A percentile compares a stretch with the other conserved stretches of the same genome.
These are phyloP conservation scores for Gadus macrocephalus DNA, from an alignment of 2,113 vertebrate species.

Conservation along the genomic window DNA sequence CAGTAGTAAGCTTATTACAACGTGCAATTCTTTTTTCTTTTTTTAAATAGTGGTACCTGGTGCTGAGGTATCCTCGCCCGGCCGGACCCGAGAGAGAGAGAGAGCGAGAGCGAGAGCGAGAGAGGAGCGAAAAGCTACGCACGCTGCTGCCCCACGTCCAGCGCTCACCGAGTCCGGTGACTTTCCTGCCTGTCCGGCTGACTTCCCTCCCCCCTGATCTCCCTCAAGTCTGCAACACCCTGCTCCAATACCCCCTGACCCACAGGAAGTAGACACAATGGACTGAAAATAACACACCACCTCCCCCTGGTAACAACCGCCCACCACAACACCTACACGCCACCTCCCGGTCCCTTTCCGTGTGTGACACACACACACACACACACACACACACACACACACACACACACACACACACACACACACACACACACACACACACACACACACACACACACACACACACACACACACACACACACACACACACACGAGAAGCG, in stretches of 20 bases:
- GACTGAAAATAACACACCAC: constrained; percentile 89
- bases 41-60: constrained; percentile 49
- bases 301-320: constrained; percentile 64
- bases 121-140: constrained; percentile 21
- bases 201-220: constrained; percentile 63
- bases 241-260: constrained; percentile 87
- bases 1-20: not conserved
- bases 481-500: constrained; percentile 37
- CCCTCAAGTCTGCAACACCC: constrained; percentile 78
- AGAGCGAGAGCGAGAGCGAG: constrained; percentile 16
- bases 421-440: too few species aligned
- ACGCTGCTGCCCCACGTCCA: constrained; percentile 42
- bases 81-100: not conserved
- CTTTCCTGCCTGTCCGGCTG: constrained; percentile 69
- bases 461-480: constrained; percentile 35
- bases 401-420: too few species aligned
- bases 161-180: constrained; percentile 56
- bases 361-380: too few species aligned
- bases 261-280: constrained; percentile 93
- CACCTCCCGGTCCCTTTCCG: constrained; percentile 20
- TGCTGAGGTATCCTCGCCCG: constrained; percentile 49
- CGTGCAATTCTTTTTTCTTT: not conserved
- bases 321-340: constrained; percentile 46
- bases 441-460: constrained; percentile 34
- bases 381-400: too few species aligned